phyloP scores from a whole-genome alignment of 2,797 vertebrate species.

The Amblyraja radiata region DNA sequence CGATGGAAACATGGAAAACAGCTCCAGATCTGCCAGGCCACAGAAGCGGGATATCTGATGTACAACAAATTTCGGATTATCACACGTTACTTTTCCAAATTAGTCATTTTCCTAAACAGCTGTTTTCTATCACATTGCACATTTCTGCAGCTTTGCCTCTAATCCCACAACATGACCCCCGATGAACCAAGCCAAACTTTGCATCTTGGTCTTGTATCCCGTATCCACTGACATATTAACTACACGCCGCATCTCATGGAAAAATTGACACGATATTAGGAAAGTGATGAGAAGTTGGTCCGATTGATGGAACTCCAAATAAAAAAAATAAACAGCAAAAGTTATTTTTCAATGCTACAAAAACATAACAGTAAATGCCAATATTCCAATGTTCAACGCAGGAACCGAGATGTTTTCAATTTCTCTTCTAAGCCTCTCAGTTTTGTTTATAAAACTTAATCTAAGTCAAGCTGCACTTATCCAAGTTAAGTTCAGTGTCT shows the following conservation, averaged over 20 bases:
- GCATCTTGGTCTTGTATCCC: background rate
- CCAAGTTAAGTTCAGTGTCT: background rate
- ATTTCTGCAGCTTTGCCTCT: background rate
- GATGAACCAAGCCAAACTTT: background rate
- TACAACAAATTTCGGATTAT: background rate
- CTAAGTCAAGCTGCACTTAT: background rate
- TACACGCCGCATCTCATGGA: background rate
- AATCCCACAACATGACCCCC: background rate
- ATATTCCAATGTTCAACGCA: slow-evolving; percentile 16
- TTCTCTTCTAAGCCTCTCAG: slow-evolving; percentile 18
- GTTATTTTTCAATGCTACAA: slow-evolving; percentile 1
- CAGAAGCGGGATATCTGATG: background rate
- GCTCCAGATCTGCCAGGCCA: background rate
- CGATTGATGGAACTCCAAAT: background rate
- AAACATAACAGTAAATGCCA: slow-evolving; percentile 11
- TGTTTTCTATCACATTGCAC: slow-evolving; percentile 5
- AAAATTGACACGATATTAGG: slow-evolving; percentile 5
- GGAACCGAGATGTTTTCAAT: background rate
- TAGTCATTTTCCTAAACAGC: slow-evolving; percentile 23
- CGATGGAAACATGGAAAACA: slow-evolving; percentile 28
- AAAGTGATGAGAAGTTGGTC: slow-evolving; percentile 16
- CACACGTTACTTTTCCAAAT: background rate
- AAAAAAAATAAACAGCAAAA: background rate
- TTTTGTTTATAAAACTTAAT: background rate
- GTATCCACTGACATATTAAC: background rate